phyloP scores from a whole-genome alignment of 2,888 invertebrate species.

The Yponomeuta sedellus region DNA sequence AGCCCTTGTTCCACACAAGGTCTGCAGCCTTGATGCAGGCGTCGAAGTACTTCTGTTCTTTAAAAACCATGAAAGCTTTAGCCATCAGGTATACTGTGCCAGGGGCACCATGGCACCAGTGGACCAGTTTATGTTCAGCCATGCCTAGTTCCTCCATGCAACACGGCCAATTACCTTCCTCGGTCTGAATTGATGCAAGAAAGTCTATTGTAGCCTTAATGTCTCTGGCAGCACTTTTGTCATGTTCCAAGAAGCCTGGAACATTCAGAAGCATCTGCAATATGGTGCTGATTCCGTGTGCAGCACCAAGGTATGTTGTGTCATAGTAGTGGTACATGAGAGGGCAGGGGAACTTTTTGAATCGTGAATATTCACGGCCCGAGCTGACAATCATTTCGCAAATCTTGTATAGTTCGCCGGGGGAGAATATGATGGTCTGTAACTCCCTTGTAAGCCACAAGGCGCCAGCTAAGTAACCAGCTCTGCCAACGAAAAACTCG shows the following conservation, averaged over 20 bases:
- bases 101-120: conserved; percentile 95
- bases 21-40: conserved; percentile 83
- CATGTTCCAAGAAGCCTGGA: conserved; percentile 71
- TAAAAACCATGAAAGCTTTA: conserved; percentile 84
- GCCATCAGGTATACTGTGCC: conserved; percentile 89
- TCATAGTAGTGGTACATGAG: conserved; percentile 88
- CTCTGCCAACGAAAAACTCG: conserved; percentile 90
- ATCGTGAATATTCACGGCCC: conserved; percentile 80
- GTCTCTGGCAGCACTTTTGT: conserved; percentile 71
- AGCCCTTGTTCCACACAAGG: conserved; percentile 87
- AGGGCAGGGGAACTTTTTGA: conserved; percentile 75
- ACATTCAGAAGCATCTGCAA: conserved; percentile 73
- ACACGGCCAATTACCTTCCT: conserved; percentile 85
- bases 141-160: conserved; percentile 81
- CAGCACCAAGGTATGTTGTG: conserved; percentile 84
- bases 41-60: conserved; percentile 82
- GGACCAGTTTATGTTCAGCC: conserved; percentile 82
- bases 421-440: conserved; percentile 52
- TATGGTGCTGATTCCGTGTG: conserved; percentile 75
- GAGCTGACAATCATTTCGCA: conserved; percentile 83
- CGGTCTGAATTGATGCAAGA: conserved; percentile 80
- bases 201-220: conserved; percentile 81
- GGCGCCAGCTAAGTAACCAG: conserved; percentile 88
- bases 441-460: conserved; percentile 81
- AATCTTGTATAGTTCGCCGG: conserved; percentile 75